Evolutionary conservation across 2,797 vertebrate species (phyloP), one percentile per base, ranked within the genome.

Genomic region (Danio kyathit): DNA sequence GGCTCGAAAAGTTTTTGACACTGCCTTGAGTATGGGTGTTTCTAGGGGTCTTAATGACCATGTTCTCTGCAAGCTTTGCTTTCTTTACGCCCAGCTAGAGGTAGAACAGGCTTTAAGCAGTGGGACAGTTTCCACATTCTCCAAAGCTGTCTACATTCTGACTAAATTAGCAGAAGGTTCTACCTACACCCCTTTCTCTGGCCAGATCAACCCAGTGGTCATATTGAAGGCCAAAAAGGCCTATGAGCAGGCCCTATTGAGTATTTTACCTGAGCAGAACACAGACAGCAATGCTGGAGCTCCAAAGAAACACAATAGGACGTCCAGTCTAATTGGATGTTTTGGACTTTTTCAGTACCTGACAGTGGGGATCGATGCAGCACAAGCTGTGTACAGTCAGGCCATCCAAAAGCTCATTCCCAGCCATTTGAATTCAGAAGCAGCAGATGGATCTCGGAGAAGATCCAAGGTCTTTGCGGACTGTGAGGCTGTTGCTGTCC

Each of bases 341-440:
- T 97, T 94, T 0, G 93, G 95, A 38, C 93, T 99, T 74, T 98
- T 98, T 86, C 98, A 99, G 90, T 98, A 99, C 87, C 88, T 99
- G 77, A 99, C 98, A 0, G 74, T 95, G 60, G 95, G 96, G n/a
- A 87, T 98, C 2, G 92, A 96, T 16, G 95, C 96, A 10, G 94
- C 96, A 0, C 84, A 90, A 8, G 56, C 29, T 0, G 83, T 98
- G 74, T 96, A 94, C 52, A 85, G 60, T 21, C 93, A 94, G 77
- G 93, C 94, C 16, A 90, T 90, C 76, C 90, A 90, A 46, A 84
- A 40, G 51, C 84, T 91, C 85, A 66, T 5, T 12, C 79, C 51
- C 74, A 77, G 64, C 54, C 5, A 29, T 21, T 74, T 56, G 72
- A 80, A 57, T 66, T 54, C 0, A 7, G 44, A n/a, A 13, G 64